Evolutionary conservation across 2,888 invertebrate genomes (phyloP), one percentile per base, ranked within the genome.

Genomic region (Drosophila pseudotalamancana): DNA sequence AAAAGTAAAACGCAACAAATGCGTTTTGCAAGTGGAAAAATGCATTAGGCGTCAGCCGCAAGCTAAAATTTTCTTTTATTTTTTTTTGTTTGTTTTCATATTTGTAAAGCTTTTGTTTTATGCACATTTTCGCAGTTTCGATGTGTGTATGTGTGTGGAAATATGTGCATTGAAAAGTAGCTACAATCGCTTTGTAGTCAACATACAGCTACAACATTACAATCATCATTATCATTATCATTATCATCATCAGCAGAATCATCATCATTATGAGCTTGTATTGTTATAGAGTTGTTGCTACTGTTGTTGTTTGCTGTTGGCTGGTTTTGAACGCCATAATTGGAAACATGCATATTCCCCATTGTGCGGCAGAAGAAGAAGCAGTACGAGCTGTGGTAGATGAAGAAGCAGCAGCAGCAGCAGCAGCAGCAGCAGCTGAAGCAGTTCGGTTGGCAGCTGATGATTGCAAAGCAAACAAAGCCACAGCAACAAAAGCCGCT

Each of bases 391-490:
- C n/a, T n/a, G n/a, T n/a, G n/a, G n/a, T n/a, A n/a, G n/a, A n/a
- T n/a, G n/a, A n/a, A 23, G 56, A 34, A 42, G 39, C 19, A 40
- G 27, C 6, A 43, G 11, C 34, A 45, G 9, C 32, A 31, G 12
- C 27, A 18, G 18, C 4, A 27, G 39, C 35, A 43, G 35, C 39
- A 27, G 31, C 42, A 32, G 27, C 12, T 18, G 45, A 60, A 56
- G 23, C 56, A 31, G 39, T 23, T 56, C 45, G 42, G 63, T 42
- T 46, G 49, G 35, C 34, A 39, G 61, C 45, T 54, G 53, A 66
- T 81, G 85, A 81, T 87, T 81, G 87, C 82, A 87, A 87, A 78
- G 64, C 85, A 87, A 81, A 81, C 81, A 81, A 81, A 84, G 82
- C 85, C 65, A 35, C 49, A 60, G 56, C 77, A 79, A 64, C 72